Conservation (phyloP, 1,140 invertebrate species). For the Brachionus asplanchnoidis region DNA sequence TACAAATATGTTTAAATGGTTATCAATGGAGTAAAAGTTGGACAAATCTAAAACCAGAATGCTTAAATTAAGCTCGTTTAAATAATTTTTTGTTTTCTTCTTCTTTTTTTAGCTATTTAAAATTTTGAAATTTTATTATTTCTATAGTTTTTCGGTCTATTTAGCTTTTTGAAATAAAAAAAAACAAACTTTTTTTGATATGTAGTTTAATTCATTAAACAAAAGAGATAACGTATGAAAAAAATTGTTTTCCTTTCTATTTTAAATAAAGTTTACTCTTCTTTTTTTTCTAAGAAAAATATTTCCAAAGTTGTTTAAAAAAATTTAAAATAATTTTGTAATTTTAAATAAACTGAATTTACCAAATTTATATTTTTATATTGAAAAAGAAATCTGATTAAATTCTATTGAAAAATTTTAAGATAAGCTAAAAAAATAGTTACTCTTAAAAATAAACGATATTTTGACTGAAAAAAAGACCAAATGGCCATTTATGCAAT, state of each 20-base stretch:
- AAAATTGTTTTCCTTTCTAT: neutral
- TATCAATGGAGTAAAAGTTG: neutral
- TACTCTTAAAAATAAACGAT: no score
- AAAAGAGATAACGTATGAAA: neutral
- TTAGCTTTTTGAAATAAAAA: neutral
- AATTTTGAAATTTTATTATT: neutral
- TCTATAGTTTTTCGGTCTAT: neutral
- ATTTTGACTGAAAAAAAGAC: no score
- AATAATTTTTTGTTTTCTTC: neutral
- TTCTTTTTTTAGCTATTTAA: neutral
- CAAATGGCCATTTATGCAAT: no score
- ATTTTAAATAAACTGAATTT: neutral
- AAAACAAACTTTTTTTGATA: neutral
- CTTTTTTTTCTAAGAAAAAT: neutral
- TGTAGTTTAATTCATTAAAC: neutral
- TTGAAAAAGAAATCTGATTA: no score
- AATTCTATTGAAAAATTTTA: no score
- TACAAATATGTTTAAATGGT: neutral
- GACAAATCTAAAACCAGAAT: neutral
- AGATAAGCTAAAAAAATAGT: no score
- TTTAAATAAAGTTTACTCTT: neutral
- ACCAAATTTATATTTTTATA: neutral
- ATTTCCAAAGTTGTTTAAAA: neutral
- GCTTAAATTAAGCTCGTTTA: slow-evolving; percentile 24
- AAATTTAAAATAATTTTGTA: neutral